A percentile compares a stretch with the other conserved stretches of the same genome.
Evolutionary conservation across 2,113 vertebrate genomes (phyloP).

Genomic region (Cyphomyrus plagiostoma): DNA sequence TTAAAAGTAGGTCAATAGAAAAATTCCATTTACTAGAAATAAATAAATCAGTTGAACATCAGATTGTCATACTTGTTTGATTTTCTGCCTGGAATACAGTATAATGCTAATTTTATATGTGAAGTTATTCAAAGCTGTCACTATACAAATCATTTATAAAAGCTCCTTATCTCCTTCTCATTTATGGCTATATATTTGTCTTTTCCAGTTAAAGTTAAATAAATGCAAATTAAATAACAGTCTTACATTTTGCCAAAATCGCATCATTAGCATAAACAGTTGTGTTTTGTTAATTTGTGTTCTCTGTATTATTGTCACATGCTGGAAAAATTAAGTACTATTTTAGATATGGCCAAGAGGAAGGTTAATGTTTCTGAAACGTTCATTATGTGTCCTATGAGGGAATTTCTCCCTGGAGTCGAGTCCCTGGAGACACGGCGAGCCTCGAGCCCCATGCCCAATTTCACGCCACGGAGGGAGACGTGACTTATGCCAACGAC

Average conservation of each 20-base stretch:
- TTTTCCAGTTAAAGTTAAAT: background rate
- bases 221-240: constrained; percentile 7
- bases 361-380: background rate
- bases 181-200: background rate
- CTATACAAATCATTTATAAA: background rate
- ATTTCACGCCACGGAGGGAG: background rate
- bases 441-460: background rate
- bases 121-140: background rate
- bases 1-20: background rate
- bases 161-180: background rate
- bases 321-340: constrained; percentile 4
- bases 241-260: background rate
- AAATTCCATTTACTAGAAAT: background rate
- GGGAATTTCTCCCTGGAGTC: background rate
- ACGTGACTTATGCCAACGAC: background rate
- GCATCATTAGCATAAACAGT: background rate
- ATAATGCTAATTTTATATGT: background rate
- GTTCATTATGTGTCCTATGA: constrained; percentile 6
- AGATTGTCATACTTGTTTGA: background rate
- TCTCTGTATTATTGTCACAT: constrained; percentile 1
- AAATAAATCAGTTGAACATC: background rate
- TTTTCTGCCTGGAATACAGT: background rate
- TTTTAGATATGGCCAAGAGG: constrained; percentile 3
- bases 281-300: background rate
- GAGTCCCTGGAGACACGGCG: background rate